Evolutionary conservation across 2,113 vertebrate species (phyloP), one percentile per base, ranked within the genome.

Genomic region (Platycercus adscitus): DNA sequence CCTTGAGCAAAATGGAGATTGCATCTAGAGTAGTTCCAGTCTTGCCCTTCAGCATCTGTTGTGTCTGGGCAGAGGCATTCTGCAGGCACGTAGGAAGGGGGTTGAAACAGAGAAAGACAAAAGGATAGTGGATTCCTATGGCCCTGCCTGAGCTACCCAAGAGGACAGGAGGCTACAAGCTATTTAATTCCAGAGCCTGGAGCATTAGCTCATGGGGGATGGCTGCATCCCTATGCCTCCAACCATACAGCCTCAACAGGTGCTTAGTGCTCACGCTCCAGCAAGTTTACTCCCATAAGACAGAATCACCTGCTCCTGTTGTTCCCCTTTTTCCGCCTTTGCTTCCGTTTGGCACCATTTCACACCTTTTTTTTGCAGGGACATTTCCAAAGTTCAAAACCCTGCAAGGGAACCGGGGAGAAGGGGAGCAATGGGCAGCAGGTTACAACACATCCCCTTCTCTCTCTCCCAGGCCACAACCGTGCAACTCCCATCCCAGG

Each of bases 371-470:
- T 88, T 88, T 76, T 72, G 64, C 61, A 78, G 87, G 86, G 96
- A 41, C 87, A 24, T 73, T 97, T 81, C 83, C 91, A 77, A 93
- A 95, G 97, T 95, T 98, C 96, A 97, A 86, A 91, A 66, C 92
- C 69, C 80, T 13, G 81, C 46, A 69, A 82, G 19, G 82, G 84
- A 93, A 66, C 88, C 6, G 11, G 41, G 80, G 37, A 92, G 95
- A 93, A 20, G 50, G 73, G 77, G 69, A 94, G 83, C 25, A 63
- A 68, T 2, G 68, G 91, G 85, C 81, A 87, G 92, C 98, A 97
- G 95, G 98, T 96, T 92, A 92, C 71, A 95, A 96, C 98, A 85
- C 15, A 85, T 95, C 95, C 83, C 95, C 80, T 58, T 35, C 56
- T 60, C 85, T 24, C 44, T 28, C 44, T 55, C n/a, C 60, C 89